These are phyloP conservation scores for Tokudaia muenninki DNA, from an alignment of 2,797 vertebrate species.

Conservation along the genomic window DNA sequence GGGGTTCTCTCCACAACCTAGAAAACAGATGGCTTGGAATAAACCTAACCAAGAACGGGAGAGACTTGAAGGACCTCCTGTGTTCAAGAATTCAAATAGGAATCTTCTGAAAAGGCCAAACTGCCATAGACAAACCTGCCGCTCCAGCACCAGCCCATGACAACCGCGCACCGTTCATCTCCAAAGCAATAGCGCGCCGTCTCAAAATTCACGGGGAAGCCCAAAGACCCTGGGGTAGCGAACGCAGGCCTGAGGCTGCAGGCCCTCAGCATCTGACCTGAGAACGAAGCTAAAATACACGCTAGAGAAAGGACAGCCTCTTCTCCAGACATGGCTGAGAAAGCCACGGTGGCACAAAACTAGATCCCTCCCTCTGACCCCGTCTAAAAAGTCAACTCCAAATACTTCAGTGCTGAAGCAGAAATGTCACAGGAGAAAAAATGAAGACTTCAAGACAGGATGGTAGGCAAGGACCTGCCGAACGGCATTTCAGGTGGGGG, in stretches of 20 bases:
- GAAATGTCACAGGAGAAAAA: background rate
- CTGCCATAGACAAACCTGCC: background rate
- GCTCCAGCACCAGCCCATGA: background rate
- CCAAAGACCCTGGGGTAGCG: background rate
- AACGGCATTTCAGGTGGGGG: background rate
- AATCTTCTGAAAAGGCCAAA: background rate
- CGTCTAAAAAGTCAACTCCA: background rate
- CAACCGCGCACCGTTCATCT: background rate
- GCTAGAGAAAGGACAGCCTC: background rate
- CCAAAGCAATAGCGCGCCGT: background rate
- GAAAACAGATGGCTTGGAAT: background rate
- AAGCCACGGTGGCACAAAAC: background rate
- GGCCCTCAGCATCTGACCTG: background rate
- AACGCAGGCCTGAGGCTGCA: background rate
- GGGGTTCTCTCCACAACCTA: background rate
- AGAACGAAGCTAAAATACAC: background rate
- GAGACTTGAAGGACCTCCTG: background rate
- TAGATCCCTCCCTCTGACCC: background rate
- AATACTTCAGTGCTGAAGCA: background rate
- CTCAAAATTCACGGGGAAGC: background rate
- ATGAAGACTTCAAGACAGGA: background rate
- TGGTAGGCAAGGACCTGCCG: background rate
- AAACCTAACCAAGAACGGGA: background rate
- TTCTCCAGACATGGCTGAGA: background rate
- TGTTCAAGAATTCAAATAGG: background rate